phyloP scores from a whole-genome alignment of 1,140 invertebrate genomes.

The Berghia stephanieae region DNA sequence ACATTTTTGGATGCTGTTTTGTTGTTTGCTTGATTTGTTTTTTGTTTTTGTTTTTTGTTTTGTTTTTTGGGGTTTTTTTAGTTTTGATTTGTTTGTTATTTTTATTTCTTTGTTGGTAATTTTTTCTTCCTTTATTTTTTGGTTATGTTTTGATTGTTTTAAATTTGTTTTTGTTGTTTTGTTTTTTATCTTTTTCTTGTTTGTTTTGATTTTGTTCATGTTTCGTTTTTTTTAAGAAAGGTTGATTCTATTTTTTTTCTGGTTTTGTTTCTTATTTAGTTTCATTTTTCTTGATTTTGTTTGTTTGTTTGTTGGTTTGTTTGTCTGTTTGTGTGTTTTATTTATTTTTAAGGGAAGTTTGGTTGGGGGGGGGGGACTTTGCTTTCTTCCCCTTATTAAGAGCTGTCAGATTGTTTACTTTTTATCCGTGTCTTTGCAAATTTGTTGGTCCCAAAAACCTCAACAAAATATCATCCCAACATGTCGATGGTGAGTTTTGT shows the following conservation, averaged over 20 bases:
- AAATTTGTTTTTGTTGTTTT: neutral
- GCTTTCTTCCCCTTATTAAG: too few relatives aligned
- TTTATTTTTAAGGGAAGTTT: too few relatives aligned
- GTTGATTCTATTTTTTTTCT: neutral
- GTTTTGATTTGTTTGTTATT: neutral
- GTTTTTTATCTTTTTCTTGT: neutral
- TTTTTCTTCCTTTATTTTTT: neutral
- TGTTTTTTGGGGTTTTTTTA: neutral
- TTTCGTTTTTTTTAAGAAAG: neutral
- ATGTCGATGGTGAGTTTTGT: too few relatives aligned
- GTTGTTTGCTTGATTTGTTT: neutral
- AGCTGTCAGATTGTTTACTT: too few relatives aligned
- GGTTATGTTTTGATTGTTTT: neutral
- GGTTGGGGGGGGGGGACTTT: too few relatives aligned
- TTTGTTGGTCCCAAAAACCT: too few relatives aligned
- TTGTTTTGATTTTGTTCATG: neutral
- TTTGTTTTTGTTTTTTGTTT: neutral
- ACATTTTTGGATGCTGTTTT: too few relatives aligned
- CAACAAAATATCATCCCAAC: too few relatives aligned
- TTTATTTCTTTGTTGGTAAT: neutral
- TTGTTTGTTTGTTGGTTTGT: neutral
- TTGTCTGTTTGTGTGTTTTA: neutral
- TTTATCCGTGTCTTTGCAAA: too few relatives aligned
- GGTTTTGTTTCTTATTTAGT: neutral
- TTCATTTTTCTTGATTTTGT: neutral